Evolutionary conservation across 2,888 invertebrate genomes (phyloP).

Genomic region (Caenorhabditis sp.): DNA sequence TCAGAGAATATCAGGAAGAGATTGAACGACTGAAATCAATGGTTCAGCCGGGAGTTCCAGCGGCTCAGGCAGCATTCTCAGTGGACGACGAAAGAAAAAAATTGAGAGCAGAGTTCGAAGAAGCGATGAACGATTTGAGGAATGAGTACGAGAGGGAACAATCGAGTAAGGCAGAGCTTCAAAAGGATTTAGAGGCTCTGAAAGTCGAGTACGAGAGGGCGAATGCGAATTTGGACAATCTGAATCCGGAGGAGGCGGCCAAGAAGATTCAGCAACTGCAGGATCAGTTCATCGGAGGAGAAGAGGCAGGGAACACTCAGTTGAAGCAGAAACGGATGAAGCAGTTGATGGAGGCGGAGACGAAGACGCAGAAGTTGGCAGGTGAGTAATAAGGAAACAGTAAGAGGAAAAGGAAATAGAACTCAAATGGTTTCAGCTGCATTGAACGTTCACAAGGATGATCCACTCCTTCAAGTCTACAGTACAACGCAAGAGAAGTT

Average conservation of each 20-base stretch:
- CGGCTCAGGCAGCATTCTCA: constrained; percentile 47
- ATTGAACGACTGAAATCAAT: constrained; percentile 85
- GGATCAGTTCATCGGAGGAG: constrained; percentile 87
- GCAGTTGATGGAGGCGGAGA: constrained; percentile 85
- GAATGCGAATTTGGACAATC: constrained; percentile 62
- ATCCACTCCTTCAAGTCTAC: constrained; percentile 86
- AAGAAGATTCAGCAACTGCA: constrained; percentile 83
- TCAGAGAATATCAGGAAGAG: constrained; percentile 89
- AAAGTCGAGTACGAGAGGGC: constrained; percentile 82
- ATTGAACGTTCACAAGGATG: constrained; percentile 83
- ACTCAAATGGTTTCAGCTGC: constrained; percentile 71
- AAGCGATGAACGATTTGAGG: constrained; percentile 82
- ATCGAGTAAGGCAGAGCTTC: constrained; percentile 81
- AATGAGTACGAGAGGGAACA: constrained; percentile 81
- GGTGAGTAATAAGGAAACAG: not conserved
- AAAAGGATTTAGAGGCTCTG: constrained; percentile 83
- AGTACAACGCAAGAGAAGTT: constrained; percentile 87
- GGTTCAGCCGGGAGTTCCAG: constrained; percentile 75
- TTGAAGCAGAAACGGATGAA: constrained; percentile 85
- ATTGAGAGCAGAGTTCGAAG: constrained; percentile 82
- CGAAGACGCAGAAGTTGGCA: constrained; percentile 79
- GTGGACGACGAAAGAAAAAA: constrained; percentile 80
- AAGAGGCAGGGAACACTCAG: constrained; percentile 85
- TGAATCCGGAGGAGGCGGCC: constrained; percentile 74
- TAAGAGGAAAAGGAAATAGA: too few relatives aligned